These are phyloP conservation scores for Dissostichus mawsoni DNA, from an alignment of 2,113 vertebrate genomes.

Conservation along the genomic window DNA sequence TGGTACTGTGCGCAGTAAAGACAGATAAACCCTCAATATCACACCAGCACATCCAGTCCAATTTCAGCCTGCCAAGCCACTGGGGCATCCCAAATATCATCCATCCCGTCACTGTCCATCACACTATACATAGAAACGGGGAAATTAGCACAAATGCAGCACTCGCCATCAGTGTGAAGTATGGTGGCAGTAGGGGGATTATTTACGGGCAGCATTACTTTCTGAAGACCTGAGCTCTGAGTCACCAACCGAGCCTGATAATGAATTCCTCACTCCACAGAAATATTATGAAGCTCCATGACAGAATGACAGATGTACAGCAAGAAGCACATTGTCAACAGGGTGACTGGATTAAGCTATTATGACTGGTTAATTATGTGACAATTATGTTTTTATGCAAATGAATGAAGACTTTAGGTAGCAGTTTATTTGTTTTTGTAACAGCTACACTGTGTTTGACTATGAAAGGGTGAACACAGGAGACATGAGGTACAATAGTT, in stretches of 20 bases:
- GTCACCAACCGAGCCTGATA: constrained; percentile 71
- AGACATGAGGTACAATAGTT: constrained; percentile 8
- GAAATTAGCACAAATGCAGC: constrained; percentile 76
- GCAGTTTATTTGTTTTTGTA: background rate
- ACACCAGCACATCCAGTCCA: constrained; percentile 38
- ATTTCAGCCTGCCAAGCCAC: constrained; percentile 55
- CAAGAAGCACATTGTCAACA: constrained; percentile 66
- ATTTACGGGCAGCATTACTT: constrained; percentile 75
- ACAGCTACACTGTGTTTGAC: constrained; percentile 12
- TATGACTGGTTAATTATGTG: constrained; percentile 36
- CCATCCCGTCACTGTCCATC: constrained; percentile 70
- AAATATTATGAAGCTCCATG: constrained; percentile 71
- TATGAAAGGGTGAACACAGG: background rate
- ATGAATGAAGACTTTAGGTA: constrained; percentile 23
- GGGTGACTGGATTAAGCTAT: constrained; percentile 51
- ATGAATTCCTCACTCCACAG: constrained; percentile 74
- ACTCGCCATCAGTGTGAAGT: constrained; percentile 70
- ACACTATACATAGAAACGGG: constrained; percentile 72
- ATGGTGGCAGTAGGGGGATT: constrained; percentile 73
- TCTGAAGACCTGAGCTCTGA: constrained; percentile 77
- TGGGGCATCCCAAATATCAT: constrained; percentile 71
- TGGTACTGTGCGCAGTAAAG: constrained; percentile 27
- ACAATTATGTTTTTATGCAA: constrained; percentile 5
- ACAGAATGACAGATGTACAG: constrained; percentile 71
- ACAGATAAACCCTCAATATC: constrained; percentile 45